Evolutionary conservation across 2,888 invertebrate genomes (phyloP), one percentile per base, ranked within the genome.

Genomic region (Melanostoma scalare): DNA sequence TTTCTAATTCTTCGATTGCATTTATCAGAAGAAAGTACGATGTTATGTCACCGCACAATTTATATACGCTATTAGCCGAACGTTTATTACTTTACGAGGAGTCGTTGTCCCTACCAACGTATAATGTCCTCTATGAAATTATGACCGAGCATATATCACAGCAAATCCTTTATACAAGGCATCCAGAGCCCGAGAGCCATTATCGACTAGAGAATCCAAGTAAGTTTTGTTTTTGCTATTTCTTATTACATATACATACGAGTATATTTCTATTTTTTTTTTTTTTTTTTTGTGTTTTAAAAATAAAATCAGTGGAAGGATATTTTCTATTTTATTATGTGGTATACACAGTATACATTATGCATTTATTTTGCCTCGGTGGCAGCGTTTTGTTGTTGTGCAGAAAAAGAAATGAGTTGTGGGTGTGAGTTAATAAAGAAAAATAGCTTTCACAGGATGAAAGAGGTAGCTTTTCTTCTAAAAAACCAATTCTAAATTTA

Each of bases 101-200:
- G 89, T 96, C 95, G 6, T 93, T 99, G 72, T 95, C 98, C 63
- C 93, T 99, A 92, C 96, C 98, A 60, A 98, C 98, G 1, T 99
- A 99, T 93, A 99, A 99, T 93, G 98, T 98, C 86, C 94, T 99
- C 61, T 99, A 98, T 92, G 99, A 99, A 94, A 96, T 99, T 90
- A 95, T 99, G 93, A 98, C 98, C 3, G 99, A 99, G 92, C 97
- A 98, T 89, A 97, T 99, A 87, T 97, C 96, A 86, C 97, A 98
- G 90, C 98, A 98, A 92, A 97, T 98, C 87, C 93, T 97, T 63
- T 98, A 98, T 91, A 96, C 97, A 40, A 95, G 96, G 89, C 99
- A 99, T 91, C 96, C 98, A 0, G 98, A 98, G 91, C 98, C 98
- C 10, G 98, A 99, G 92, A 96, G 96, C 85, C 97, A 97, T 90